phyloP scores from a whole-genome alignment of 2,888 invertebrate species.

The Ophonus ardosiacus region DNA sequence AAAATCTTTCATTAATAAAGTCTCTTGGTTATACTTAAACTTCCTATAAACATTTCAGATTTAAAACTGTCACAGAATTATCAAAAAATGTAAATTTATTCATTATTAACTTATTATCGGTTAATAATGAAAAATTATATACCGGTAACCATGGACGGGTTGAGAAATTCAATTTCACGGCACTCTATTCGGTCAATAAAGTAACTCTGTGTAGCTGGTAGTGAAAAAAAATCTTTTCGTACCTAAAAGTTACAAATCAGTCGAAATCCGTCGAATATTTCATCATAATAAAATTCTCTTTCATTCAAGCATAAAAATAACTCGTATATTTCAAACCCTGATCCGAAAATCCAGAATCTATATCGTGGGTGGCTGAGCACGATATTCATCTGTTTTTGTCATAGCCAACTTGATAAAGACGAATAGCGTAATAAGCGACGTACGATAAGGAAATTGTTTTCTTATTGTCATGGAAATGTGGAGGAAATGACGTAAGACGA shows the following conservation, averaged over 20 bases:
- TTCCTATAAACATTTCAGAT: too few species aligned
- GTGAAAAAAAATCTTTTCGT: neutral
- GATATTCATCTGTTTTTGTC: neutral
- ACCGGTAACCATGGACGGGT: too few species aligned
- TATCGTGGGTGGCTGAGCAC: neutral
- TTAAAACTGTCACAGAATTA: too few species aligned
- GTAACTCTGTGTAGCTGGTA: too few species aligned
- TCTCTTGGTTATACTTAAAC: too few species aligned
- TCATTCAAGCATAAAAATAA: neutral
- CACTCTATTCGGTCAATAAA: too few species aligned
- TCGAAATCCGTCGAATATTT: neutral
- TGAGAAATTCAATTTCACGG: too few species aligned
- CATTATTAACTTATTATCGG: too few species aligned
- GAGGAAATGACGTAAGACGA: too few species aligned
- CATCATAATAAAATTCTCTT: neutral
- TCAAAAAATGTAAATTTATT: too few species aligned
- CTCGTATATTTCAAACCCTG: neutral
- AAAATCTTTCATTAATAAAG: too few species aligned
- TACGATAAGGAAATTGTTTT: neutral
- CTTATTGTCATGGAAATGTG: neutral
- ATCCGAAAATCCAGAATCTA: neutral
- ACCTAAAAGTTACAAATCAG: neutral
- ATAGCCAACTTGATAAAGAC: neutral
- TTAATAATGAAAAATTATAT: too few species aligned
- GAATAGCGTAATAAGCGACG: neutral